Conservation (phyloP, 2,888 invertebrate genomes). For the Euplexia lucipara region DNA sequence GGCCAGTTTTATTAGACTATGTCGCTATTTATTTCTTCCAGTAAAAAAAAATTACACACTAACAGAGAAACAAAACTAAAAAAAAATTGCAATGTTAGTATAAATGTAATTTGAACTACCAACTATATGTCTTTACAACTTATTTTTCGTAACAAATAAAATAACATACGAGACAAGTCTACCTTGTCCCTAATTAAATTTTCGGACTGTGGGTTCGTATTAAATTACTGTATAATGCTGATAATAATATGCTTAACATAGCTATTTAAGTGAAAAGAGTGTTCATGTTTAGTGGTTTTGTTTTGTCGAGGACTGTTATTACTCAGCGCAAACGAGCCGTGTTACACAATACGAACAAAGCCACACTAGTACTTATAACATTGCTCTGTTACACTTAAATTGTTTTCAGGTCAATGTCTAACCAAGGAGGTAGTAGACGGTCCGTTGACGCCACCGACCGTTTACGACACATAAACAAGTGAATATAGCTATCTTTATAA, state of each 20-base stretch:
- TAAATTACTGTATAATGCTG: constrained; percentile 51
- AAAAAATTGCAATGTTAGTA: too few species aligned
- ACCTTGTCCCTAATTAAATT: constrained; percentile 57
- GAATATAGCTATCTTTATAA: constrained; percentile 60
- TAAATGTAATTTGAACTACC: constrained; percentile 24
- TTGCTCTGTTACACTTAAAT: constrained; percentile 77
- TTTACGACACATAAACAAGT: constrained; percentile 65
- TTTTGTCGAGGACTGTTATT: constrained; percentile 67
- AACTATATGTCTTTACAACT: constrained; percentile 10
- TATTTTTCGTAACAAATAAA: constrained; percentile 46
- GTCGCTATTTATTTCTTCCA: background rate
- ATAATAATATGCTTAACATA: constrained; percentile 54
- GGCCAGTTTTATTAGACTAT: too few species aligned
- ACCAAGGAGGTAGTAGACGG: constrained; percentile 68
- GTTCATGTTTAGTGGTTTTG: constrained; percentile 63
- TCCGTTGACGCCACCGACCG: constrained; percentile 57
- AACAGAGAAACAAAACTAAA: too few species aligned
- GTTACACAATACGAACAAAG: constrained; percentile 69
- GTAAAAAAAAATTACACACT: too few species aligned
- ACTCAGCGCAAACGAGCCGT: constrained; percentile 55
- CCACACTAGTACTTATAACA: constrained; percentile 62
- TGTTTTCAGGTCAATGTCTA: constrained; percentile 83
- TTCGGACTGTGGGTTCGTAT: constrained; percentile 40
- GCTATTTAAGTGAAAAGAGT: constrained; percentile 58
- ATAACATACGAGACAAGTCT: constrained; percentile 35